phyloP scores from a whole-genome alignment of 2,888 invertebrate genomes.

The Reticulitermes lucifugus region DNA sequence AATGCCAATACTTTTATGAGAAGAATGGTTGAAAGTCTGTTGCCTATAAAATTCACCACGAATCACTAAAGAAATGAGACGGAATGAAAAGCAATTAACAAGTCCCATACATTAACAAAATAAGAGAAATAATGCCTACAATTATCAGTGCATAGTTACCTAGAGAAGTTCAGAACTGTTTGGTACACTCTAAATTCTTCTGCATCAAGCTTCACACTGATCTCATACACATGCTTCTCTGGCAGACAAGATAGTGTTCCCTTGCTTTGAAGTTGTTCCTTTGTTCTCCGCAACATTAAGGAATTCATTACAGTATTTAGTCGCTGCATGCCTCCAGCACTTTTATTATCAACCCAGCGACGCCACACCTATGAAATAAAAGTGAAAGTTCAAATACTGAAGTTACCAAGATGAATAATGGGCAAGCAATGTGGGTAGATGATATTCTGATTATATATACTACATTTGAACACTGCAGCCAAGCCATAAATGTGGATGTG shows the following conservation, averaged over 20 bases:
- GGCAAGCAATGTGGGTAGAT: too few species aligned
- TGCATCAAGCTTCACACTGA: slow-evolving; percentile 73
- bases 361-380: slow-evolving; percentile 79
- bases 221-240: slow-evolving; percentile 67
- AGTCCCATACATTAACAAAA: too few species aligned
- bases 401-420: not conserved
- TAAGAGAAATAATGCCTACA: too few species aligned
- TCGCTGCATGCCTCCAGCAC: slow-evolving; percentile 76
- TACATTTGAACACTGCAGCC: too few species aligned
- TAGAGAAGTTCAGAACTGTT: slow-evolving; percentile 67
- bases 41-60: too few species aligned
- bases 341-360: slow-evolving; percentile 90
- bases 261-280: slow-evolving; percentile 76
- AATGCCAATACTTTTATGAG: too few species aligned
- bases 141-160: slow-evolving; percentile 56
- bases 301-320: slow-evolving; percentile 88
- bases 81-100: too few species aligned
- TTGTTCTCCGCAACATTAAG: slow-evolving; percentile 89
- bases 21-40: too few species aligned
- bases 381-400: not conserved
- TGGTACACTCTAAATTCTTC: slow-evolving; percentile 85
- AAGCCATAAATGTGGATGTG: too few species aligned
- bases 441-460: too few species aligned
- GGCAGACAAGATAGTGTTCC: slow-evolving; percentile 76
- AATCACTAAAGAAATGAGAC: too few species aligned